Base-by-base conservation (phyloP, 2,113 vertebrate genomes). In the Laterallus jamaicensis region DNA sequence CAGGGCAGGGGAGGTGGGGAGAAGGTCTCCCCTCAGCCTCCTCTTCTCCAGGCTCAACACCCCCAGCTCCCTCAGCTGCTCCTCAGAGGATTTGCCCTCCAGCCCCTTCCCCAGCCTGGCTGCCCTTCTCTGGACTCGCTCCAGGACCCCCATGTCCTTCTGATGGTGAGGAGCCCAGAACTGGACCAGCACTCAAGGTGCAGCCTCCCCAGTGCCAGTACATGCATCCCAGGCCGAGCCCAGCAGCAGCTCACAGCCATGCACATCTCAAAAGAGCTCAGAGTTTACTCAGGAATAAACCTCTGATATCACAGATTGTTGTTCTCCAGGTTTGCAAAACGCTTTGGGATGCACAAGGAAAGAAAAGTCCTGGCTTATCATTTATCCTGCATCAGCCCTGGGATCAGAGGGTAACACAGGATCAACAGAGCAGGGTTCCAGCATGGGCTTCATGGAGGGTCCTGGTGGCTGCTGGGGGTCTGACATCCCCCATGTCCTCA, bases 401-500 rank as follows among this genome's bases (percentile, higher is more conserved):
- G 21, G 52, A 37, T 37, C 40, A 31, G 5, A 9, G 68, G 26
- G 44, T 17, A 20, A 15, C 52, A 9, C 15, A 3, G 0, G 4
- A 25, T 11, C 3, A 35, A 35, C 40, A 31, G 67, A 58, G 64
- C 44, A 15, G 50, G 0, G 40, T 6, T 17, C 55, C 40, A 49
- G 74, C 39, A 4, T 3, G 1, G 29, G 8, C 21, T 39, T 20
- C 0, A 0, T 49, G 12, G 40, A 4, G 40, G 15, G 2, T 69
- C 44, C 73, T 32, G 16, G 2, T 12, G 55, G 22, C 42, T 81
- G 19, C 44, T 11, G 22, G 52, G n/a, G 37, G 31, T 13, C 1
- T 0, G 26, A 54, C n/a, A 35, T 32, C 70, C 54, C 66, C 84
- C 17, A 8, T 0, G 0, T 31, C 17, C 68, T 71, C 67, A 35